Conservation (phyloP, 2,888 invertebrate species). For the Matsumyia berberina region DNA sequence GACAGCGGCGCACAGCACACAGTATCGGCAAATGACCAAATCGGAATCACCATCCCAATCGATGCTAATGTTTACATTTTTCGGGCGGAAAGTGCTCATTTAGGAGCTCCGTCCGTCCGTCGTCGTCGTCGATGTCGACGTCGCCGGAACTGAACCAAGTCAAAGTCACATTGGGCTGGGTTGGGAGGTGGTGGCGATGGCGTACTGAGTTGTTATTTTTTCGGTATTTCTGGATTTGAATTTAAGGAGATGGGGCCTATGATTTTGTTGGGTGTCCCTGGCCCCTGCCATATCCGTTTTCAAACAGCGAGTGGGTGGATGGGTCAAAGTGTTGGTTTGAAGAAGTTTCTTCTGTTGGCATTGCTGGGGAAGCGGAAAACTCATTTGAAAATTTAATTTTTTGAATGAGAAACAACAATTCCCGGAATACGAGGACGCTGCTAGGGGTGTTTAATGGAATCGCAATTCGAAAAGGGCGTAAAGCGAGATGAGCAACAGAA, state of each 20-base stretch:
- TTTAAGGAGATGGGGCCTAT: constrained; percentile 39
- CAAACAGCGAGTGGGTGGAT: constrained; percentile 18
- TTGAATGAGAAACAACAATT: constrained; percentile 18
- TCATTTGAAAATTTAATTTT: constrained; percentile 46
- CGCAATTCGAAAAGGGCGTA: background rate
- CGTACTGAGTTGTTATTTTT: constrained; percentile 12
- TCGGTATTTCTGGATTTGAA: constrained; percentile 47
- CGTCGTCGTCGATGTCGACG: background rate
- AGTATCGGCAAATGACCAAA: constrained; percentile 59
- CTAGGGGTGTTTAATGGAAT: constrained; percentile 13
- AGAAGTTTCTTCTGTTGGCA: constrained; percentile 32
- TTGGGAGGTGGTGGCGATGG: background rate
- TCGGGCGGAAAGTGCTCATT: constrained; percentile 54
- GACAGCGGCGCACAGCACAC: constrained; percentile 15
- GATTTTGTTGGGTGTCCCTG: constrained; percentile 32
- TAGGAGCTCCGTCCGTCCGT: constrained; percentile 5
- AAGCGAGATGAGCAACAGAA: constrained; percentile 19
- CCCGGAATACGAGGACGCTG: background rate
- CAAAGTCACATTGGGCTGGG: constrained; percentile 5
- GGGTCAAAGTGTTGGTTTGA: constrained; percentile 30
- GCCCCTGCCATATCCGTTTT: constrained; percentile 33
- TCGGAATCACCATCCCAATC: constrained; percentile 46
- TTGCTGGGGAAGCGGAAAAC: constrained; percentile 15
- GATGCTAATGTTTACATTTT: constrained; percentile 62
- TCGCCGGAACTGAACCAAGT: constrained; percentile 18